Evolutionary conservation across 1,140 invertebrate genomes (phyloP), one percentile per base, ranked within the genome.

Genomic region (Archivesica marissinica): DNA sequence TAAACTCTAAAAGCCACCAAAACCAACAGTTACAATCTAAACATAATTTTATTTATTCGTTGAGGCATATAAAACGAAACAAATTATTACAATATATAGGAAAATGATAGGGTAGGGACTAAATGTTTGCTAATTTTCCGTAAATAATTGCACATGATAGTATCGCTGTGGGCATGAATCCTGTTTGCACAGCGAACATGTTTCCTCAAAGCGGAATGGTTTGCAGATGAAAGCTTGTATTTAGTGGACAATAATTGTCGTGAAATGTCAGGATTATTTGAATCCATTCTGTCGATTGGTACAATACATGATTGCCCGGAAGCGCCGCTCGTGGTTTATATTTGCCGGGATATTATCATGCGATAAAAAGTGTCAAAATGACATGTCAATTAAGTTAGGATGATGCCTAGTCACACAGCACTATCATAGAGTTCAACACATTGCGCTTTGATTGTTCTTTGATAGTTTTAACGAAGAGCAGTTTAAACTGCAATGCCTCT

Each of bases 71-170:
- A 50, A 47, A 59, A 35, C 38, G 77, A 47, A 61, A 41, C 77
- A 79, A 66, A 61, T 79, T 79, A 79, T 79, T 79, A 50, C 23
- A 64, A 66, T 66, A 79, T 66, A 64, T 79, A 79, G 54, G 28
- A 66, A 79, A 64, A 50, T 79, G 59, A 79, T 50, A 79, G 77
- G 68, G 77, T 25, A 35, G 28, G 39, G 56, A 35, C 59, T 79
- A 79, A 79, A 79, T 79, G 77, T 79, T 79, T 79, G 59, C 77
- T 79, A 79, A 79, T 79, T 79, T 79, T 79, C 77, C 77, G 61
- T 79, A 79, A 79, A 79, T 79, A 79, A 79, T 79, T 79, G 59
- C 61, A 66, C 25, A 79, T 66, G 38, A 79, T 66, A 79, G 61
- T 50, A 59, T 44, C 30, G 77, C 77, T 61, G 33, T 33, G 39